Conservation (phyloP, 2,888 invertebrate species). For the Polyommatus iphigenia region DNA sequence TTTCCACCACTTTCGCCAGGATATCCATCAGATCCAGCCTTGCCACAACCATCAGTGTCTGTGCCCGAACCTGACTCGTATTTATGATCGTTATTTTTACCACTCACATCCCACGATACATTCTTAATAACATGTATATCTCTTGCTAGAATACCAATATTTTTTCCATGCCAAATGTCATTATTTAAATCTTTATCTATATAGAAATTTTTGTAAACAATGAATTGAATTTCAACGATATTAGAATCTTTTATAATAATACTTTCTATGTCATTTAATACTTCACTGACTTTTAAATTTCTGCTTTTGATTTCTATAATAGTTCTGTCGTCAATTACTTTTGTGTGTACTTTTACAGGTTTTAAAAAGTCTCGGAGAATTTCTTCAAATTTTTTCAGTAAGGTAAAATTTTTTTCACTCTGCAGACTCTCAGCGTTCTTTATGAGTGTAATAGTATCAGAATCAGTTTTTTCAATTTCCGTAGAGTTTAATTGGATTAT, state of each 20-base stretch:
- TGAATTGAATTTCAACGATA: conserved; percentile 30
- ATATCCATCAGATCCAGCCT: conserved; percentile 28
- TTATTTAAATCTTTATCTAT: conserved; percentile 25
- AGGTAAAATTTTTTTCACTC: conserved; percentile 4
- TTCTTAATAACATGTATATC: conserved; percentile 4
- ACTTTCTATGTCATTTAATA: conserved; percentile 21
- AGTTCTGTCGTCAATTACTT: conserved; percentile 12
- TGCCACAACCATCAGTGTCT: conserved; percentile 25
- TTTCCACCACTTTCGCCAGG: conserved; percentile 33
- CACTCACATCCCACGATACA: conserved; percentile 31
- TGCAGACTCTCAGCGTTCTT: conserved; percentile 15
- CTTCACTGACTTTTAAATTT: conserved; percentile 17
- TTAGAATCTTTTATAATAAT: conserved; percentile 9
- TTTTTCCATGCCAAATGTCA: conserved; percentile 31
- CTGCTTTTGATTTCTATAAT: conserved; percentile 28
- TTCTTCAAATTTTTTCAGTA: conserved; percentile 24
- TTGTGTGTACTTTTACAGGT: conserved; percentile 16
- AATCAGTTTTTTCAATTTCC: not conserved
- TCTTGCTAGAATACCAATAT: conserved; percentile 28
- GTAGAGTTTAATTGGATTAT: not conserved
- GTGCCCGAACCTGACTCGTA: conserved; percentile 12
- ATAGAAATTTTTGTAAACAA: conserved; percentile 25
- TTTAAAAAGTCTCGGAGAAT: conserved; percentile 17
- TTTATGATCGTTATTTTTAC: conserved; percentile 17
- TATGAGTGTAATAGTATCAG: conserved; percentile 5